Base-by-base conservation (phyloP, 37 sponge, comb jelly and placozoan species). In the Chondrosia reniformis region DNA sequence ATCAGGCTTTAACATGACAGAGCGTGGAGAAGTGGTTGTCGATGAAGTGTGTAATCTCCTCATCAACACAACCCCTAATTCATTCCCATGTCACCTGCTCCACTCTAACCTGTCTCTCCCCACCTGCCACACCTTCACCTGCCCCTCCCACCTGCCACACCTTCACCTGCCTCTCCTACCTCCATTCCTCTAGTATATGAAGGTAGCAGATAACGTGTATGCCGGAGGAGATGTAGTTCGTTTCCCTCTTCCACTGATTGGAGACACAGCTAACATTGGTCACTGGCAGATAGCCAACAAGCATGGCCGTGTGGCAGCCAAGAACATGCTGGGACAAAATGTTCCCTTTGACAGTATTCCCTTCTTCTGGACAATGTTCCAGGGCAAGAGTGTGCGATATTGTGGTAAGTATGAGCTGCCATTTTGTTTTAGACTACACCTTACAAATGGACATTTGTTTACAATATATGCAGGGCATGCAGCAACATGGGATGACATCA, bases 241-340 rank as follows among this genome's bases (percentile, higher is more conserved):
- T 12, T 96, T 96, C 58, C 91, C 91, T 38, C 83, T 93, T 2
- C 97, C 93, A 30, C 77, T 90, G 28, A 57, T 74, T 55, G 81
- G 72, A 33, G 81, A 83, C 36, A 39, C 85, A 22, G 85, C 87
- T 55, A 81, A 78, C 75, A 96, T 96, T 65, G 97, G 95, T 34
- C 97, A 96, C 79, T 96, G 94, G 93, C 97, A 96, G 79, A 81
- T 96, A 22, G 94, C 97, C 12, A 85, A 85, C 49, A 84, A 91
- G 36, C 96, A 93, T 72, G 96, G 94, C 24, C 83, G 86, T 5
- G 82, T 93, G 44, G 97, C 97, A 33, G 97, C 91, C 33, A 63
- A 71, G 76, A 90, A 86, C 79, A 96, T 96, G 95, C 45, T 90
- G 43, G 91, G 84, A 0, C 87, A 85, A 57, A 78, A 81, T 31